These are phyloP conservation scores for Berghia stephanieae DNA, from an alignment of 1,140 invertebrate species.

Conservation along the genomic window DNA sequence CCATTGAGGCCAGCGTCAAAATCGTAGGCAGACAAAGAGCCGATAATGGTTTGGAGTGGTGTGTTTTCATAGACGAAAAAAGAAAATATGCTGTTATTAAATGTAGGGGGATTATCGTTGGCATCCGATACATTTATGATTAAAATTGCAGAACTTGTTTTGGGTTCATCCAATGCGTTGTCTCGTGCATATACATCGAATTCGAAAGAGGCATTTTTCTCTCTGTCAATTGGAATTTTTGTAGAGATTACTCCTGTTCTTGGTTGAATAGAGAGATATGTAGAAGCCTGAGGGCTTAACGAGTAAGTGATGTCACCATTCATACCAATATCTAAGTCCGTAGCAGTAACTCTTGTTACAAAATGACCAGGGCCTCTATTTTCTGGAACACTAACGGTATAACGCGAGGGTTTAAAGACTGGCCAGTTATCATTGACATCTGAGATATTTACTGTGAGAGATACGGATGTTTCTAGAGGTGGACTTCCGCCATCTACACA, in stretches of 20 bases:
- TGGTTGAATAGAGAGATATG: slow-evolving; percentile 38
- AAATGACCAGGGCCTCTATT: slow-evolving; percentile 36
- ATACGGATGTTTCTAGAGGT: slow-evolving; percentile 71
- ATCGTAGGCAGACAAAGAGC: slow-evolving; percentile 76
- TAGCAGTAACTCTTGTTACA: slow-evolving; percentile 75
- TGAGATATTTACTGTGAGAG: slow-evolving; percentile 80
- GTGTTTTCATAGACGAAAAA: slow-evolving; percentile 46
- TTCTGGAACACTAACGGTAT: slow-evolving; percentile 69
- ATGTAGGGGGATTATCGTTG: slow-evolving; percentile 43
- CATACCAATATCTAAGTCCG: slow-evolving; percentile 81
- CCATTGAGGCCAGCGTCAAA: slow-evolving; percentile 79
- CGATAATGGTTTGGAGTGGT: slow-evolving; percentile 34
- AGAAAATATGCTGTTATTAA: slow-evolving; percentile 64
- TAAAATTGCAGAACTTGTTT: slow-evolving; percentile 92
- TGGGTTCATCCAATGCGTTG: slow-evolving; percentile 38
- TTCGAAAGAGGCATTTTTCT: slow-evolving; percentile 30
- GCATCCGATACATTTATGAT: slow-evolving; percentile 84
- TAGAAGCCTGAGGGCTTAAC: slow-evolving; percentile 14
- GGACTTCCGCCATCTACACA: slow-evolving; percentile 43
- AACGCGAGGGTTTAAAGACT: slow-evolving; percentile 70
- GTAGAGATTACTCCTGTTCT: slow-evolving; percentile 42
- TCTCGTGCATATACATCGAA: slow-evolving; percentile 38
- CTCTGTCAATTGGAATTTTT: slow-evolving; percentile 41
- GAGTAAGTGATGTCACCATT: slow-evolving; percentile 68
- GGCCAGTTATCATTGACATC: slow-evolving; percentile 48